These are phyloP conservation scores for Drosophila affinis DNA, from an alignment of 2,888 invertebrate genomes.

Conservation along the genomic window DNA sequence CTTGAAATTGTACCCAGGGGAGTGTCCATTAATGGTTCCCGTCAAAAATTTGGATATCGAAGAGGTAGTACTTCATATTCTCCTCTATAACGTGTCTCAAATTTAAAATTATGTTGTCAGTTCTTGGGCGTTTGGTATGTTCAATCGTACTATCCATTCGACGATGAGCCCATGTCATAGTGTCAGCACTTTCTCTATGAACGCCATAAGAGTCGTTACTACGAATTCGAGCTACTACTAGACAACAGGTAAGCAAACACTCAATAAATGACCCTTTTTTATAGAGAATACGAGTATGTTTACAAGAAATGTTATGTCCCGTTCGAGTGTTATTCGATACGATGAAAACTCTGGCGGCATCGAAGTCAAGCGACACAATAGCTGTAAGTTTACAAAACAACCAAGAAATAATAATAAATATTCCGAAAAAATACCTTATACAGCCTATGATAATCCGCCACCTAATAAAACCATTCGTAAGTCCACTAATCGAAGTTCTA, in stretches of 20 bases:
- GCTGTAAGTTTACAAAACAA: background rate
- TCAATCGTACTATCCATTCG: slow-evolving; percentile 86
- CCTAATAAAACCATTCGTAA: background rate
- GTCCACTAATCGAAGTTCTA: background rate
- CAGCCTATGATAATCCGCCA: background rate
- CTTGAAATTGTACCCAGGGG: background rate
- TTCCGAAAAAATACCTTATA: background rate
- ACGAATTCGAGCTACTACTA: slow-evolving; percentile 2
- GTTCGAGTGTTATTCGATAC: background rate
- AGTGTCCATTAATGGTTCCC: background rate
- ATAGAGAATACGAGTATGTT: no score
- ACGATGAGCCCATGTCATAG: background rate
- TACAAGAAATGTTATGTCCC: background rate
- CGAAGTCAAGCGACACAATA: background rate
- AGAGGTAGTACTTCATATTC: background rate
- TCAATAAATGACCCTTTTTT: no score
- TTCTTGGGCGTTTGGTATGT: slow-evolving; percentile 90
- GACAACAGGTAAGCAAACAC: background rate
- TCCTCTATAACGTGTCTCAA: no score
- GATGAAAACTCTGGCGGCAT: background rate
- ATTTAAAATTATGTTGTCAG: slow-evolving; percentile 80
- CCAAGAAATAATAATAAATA: background rate
- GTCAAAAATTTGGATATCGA: background rate
- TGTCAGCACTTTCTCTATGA: background rate
- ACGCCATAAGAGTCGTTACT: background rate